Percentiles rank a stretch among this genome's conserved stretches.
Evolutionary conservation across 2,888 invertebrate species (phyloP).

Genomic region (Pammene aurita): DNA sequence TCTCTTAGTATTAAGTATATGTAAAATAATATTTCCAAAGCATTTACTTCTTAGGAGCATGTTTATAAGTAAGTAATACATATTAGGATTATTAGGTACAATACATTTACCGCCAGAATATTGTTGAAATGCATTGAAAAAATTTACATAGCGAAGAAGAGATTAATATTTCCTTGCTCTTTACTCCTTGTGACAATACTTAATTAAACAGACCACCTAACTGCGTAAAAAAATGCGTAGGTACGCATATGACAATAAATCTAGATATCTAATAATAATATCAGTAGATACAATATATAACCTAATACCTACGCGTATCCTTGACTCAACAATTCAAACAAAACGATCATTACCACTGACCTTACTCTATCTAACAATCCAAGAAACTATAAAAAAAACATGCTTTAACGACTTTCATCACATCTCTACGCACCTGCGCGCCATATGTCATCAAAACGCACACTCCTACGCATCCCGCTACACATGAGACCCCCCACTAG

Average conservation of each 20-base stretch:
- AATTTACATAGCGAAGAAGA: too few relatives aligned
- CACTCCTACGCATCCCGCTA: constrained; percentile 54
- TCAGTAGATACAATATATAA: neutral
- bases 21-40: too few relatives aligned
- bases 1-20: too few relatives aligned
- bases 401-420: constrained; percentile 45
- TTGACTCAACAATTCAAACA: constrained; percentile 14
- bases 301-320: constrained; percentile 2
- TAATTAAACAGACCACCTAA: neutral
- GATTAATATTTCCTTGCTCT: too few relatives aligned
- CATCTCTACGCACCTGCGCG: constrained; percentile 45
- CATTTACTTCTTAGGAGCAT: too few relatives aligned
- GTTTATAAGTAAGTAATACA: too few relatives aligned
- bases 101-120: too few relatives aligned
- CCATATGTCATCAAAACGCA: constrained; percentile 65
- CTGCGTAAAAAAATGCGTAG: neutral
- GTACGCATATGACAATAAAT: neutral
- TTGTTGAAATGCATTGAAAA: too few relatives aligned
- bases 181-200: too few relatives aligned
- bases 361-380: constrained; percentile 39
- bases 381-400: constrained; percentile 38
- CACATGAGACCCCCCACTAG: constrained; percentile 44
- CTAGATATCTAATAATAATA: neutral
- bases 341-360: constrained; percentile 29
- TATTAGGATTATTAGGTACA: too few relatives aligned